A percentile compares a stretch with the other conserved stretches of the same genome.
Conservation (phyloP, 2,888 invertebrate species). For the Herminia tarsipennalis region DNA sequence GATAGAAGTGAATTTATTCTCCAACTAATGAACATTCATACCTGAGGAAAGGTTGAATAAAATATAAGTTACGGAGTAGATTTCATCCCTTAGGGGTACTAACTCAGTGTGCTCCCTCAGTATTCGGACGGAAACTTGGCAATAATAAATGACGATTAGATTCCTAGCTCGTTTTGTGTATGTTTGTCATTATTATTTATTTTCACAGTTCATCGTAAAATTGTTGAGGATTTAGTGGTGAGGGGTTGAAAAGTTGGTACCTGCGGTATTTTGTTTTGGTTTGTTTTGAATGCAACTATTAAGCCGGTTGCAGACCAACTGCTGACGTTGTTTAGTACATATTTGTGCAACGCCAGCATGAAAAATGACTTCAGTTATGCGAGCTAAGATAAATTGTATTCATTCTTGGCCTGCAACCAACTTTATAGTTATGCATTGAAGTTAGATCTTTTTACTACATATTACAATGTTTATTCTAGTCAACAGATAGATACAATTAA, state of each 20-base stretch:
- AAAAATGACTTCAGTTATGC: no score
- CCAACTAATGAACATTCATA: conserved; percentile 78
- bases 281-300: no score
- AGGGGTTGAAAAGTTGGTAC: conserved; percentile 12
- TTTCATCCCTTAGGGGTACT: conserved; percentile 65
- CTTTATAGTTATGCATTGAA: no score
- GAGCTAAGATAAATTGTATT: no score
- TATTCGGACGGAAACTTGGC: conserved; percentile 57
- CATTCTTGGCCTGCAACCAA: no score
- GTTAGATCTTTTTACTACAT: no score
- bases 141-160: conserved; percentile 67
- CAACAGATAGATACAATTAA: no score
- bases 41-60: conserved; percentile 79
- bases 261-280: conserved; percentile 9
- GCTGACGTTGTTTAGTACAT: no score
- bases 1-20: conserved; percentile 61
- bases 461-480: no score
- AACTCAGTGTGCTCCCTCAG: conserved; percentile 65
- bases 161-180: conserved; percentile 51
- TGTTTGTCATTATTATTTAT: conserved; percentile 58
- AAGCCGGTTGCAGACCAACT: no score
- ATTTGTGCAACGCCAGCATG: no score
- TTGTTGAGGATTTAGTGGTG: conserved; percentile 26
- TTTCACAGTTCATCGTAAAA: conserved; percentile 44
- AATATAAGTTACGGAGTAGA: conserved; percentile 73